phyloP scores from a whole-genome alignment of 1,140 invertebrate genomes.

The Melanaphis sacchari region DNA sequence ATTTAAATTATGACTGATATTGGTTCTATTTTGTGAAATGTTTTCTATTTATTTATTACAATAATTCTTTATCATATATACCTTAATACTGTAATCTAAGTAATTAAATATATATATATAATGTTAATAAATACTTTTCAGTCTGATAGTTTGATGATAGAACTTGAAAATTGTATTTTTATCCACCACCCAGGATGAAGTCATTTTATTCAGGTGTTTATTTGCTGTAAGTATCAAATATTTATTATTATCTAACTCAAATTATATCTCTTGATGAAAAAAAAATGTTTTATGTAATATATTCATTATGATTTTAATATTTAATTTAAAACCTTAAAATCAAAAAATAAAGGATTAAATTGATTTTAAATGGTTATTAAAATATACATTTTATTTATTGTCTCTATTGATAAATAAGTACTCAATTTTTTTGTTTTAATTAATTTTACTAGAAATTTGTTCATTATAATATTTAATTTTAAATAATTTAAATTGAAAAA shows the following conservation, averaged over 20 bases:
- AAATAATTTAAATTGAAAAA: not conserved
- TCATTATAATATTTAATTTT: too few relatives aligned
- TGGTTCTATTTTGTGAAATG: not conserved
- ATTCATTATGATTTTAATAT: not conserved
- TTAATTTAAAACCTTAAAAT: not conserved
- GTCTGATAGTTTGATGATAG: not conserved
- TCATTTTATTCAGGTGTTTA: not conserved
- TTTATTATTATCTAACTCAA: not conserved
- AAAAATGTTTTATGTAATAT: not conserved
- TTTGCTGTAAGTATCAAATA: conserved; percentile 17
- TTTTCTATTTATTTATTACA: not conserved
- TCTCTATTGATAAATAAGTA: too few relatives aligned
- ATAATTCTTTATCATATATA: not conserved
- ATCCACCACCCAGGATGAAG: not conserved
- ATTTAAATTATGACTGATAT: not conserved
- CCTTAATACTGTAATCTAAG: not conserved
- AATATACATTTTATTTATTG: too few relatives aligned
- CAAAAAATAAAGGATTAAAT: too few relatives aligned
- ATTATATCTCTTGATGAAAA: not conserved
- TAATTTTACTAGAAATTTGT: too few relatives aligned
- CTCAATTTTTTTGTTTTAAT: too few relatives aligned
- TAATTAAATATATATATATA: not conserved
- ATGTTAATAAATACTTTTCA: conserved; percentile 26
- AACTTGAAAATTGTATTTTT: not conserved
- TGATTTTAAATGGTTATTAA: too few relatives aligned